phyloP scores from a whole-genome alignment of 2,797 vertebrate genomes.

The Euthynnus affinis region DNA sequence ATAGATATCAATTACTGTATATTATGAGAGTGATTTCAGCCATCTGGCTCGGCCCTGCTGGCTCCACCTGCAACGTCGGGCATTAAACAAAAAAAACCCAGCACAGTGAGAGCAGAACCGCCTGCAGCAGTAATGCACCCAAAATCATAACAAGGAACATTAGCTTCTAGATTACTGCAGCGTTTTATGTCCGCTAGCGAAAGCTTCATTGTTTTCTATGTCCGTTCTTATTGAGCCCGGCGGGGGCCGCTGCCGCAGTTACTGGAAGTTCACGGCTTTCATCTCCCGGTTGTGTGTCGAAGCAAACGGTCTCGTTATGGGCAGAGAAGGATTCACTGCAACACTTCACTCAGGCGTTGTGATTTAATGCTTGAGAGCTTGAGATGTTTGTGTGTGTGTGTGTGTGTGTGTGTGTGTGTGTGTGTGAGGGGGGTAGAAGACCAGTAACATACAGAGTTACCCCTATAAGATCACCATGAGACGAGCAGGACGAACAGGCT shows the following conservation, averaged over 20 bases:
- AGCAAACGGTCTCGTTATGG: background rate
- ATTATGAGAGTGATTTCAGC: no score
- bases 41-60: no score
- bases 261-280: background rate
- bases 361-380: no score
- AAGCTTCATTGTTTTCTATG: background rate
- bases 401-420: no score
- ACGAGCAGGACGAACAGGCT: constrained; percentile 1
- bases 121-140: constrained; percentile 2
- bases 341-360: no score
- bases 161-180: constrained; percentile 12
- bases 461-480: background rate
- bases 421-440: no score
- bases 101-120: background rate
- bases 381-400: no score
- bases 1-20: no score
- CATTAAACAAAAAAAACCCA: constrained; percentile 6
- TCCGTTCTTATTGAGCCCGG: background rate
- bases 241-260: no score
- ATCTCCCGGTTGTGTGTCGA: background rate
- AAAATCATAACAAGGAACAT: background rate
- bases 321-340: background rate
- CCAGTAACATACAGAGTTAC: no score
- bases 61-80: background rate
- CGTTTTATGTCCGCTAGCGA: constrained; percentile 1